Evolutionary conservation across 92 coral and sea anemone species (phyloP), one percentile per base, ranked within the genome.

Genomic region (Zoanthus sansibaricus): DNA sequence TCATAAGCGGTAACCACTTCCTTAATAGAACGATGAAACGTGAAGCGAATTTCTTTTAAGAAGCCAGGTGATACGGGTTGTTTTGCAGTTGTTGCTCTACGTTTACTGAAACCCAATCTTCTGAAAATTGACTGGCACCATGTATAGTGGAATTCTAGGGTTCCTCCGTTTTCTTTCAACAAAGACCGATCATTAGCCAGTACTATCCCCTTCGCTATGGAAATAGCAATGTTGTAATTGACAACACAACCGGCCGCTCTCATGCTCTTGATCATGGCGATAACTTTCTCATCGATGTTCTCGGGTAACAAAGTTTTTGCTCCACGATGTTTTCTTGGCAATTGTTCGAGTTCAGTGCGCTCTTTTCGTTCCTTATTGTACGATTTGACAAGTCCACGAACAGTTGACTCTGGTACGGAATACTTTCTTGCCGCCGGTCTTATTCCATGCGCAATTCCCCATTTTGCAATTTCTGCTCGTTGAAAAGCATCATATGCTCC

Each of bases 351-450:
- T 71, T 83, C 87, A 71, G 87, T 83, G 87, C 78, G 80, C 84
- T 86, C 86, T 86, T 86, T 86, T 86, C 89, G 84, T 33, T 86
- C 89, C 89, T 86, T 86, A 83, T 83, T 83, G 76, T 86, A 86
- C 49, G 89, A 86, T 86, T 86, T 86, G 76, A 86, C 86, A 86
- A 86, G 89, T 86, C 89, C 89, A 86, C 86, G 84, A 86, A 86
- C 89, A 86, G 89, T 86, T 32, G 87, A 80, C 80, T 80, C 90
- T 80, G 87, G 86, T 87, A 80, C 90, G 49, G 87, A 80, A 79
- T 87, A 87, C 82, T 86, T 75, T 86, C 89, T 72, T 75, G 89
- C 83, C 68, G 87, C 87, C 87, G 77, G 87, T 71, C 77, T 83
- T 83, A 83, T 71, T 83, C 87, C 87, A 71, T 83, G 87, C 78